Base-by-base conservation (phyloP, 2,888 invertebrate species). In the Sarcophaga subvicina region DNA sequence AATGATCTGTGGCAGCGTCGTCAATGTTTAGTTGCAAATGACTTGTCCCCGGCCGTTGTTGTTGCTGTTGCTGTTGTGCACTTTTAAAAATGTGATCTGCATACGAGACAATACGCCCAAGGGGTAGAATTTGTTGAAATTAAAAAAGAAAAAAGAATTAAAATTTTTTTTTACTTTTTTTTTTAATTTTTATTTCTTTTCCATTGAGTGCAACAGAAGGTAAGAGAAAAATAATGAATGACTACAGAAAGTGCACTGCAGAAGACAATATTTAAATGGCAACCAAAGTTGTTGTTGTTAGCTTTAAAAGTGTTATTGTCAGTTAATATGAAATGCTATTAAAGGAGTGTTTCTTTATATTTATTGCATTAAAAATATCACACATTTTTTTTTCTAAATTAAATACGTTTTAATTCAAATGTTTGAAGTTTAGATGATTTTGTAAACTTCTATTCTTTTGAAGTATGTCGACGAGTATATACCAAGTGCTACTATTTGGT, bases 21-120 rank as follows among this genome's bases (percentile, higher is more conserved):
- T 71, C 71, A 62, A 37, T 27, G 45, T 73, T 64, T 76, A 47
- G 10, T 25, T 80, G 20, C 54, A 17, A 77, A 73, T 82, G 77
- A 54, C 17, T 54, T 54, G 54, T 54, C 54, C 54, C 37, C 66
- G 72, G 63, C 59, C 70, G 12, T 59, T 37, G 37, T 10, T 37
- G 37, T 37, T 37, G 37, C 8, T 37, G 37, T 37, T 37, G 37
- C 8, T 37, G 8, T 64, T 71, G 72, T 73, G 77, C 60, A 73
- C 72, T 73, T 79, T 64, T 75, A 76, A 62, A 81, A 83, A 83
- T 87, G 54, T 54, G 85, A 88, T 88, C 83, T 85, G 88, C 76
- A 82, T 82, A 84, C 82, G 88, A 87, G 87, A 87, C 78, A 86
- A 76, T 66, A 10, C 66, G 76, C 84, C 72, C 73, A 62, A 85